Base-by-base conservation (phyloP, 2,888 invertebrate genomes). In the Minunthozetes semirufus region DNA sequence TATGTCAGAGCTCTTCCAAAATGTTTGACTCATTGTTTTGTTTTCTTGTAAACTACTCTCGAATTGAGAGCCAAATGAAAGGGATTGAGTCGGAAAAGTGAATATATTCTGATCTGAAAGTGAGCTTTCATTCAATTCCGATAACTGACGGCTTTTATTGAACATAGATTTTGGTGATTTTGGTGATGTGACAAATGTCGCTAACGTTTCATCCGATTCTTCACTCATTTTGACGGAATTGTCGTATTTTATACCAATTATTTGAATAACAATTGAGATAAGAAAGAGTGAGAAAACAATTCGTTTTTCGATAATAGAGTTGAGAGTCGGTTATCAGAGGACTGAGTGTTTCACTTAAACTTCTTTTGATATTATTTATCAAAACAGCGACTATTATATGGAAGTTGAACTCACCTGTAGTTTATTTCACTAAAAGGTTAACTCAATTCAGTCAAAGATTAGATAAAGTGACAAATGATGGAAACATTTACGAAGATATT, bases 1-100 rank as follows among this genome's bases (percentile, higher is more conserved):
- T 29, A 33, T 11, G 13, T 70, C 70, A 42, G 70, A 70, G 27
- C 38, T 70, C 27, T 70, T 70, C 70, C 70, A 70, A 70, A 70
- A 46, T 22, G 46, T 25, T 70, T 46, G 25, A 70, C 42, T 70
- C 70, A 70, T 70, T 46, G 61, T 25, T 61, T 15, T 27, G 25
- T 27, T 70, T 5, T 25, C 15, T 27, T 70, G 42, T 46, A 70
- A 27, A 42, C 38, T 46, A 9, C 11, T 17, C 22, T 70, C 46
- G 48, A 22, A 25, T 25, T 48, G 42, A 70, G 70, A 25, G 11
- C 46, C 48, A 48, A 70, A 46, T 13, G 27, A 27, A 22, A 70
- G 25, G 8, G 46, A 25, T 33, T 38, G 33, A 8, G 42, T 25
- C 25, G 42, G 42, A 46, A 42, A 70, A 25, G 13, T n/a, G 42